These are phyloP conservation scores for Drosophila kambysellisi DNA, from an alignment of 2,888 invertebrate species.

Conservation along the genomic window DNA sequence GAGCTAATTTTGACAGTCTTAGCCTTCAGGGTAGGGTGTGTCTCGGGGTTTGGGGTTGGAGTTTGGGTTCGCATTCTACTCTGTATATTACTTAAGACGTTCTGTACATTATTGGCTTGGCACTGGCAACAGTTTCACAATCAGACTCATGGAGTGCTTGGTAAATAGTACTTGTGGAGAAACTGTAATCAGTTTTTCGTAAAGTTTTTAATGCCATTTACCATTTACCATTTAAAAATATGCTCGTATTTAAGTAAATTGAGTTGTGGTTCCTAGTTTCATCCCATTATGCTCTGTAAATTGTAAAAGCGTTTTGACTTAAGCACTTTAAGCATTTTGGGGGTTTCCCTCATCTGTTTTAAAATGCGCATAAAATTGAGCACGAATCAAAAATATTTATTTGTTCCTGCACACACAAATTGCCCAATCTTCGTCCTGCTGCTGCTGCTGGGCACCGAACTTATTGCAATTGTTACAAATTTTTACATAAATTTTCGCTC, in stretches of 20 bases:
- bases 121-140: conserved; percentile 52
- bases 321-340: conserved; percentile 6
- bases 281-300: not conserved
- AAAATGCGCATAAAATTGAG: conserved; percentile 60
- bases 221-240: conserved; percentile 65
- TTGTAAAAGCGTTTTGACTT: not conserved
- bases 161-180: conserved; percentile 58
- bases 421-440: conserved; percentile 37
- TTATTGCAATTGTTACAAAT: conserved; percentile 77
- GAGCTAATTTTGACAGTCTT: conserved; percentile 68
- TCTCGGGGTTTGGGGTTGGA: not conserved
- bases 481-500: conserved; percentile 82
- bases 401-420: conserved; percentile 67
- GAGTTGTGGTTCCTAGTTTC: conserved; percentile 14
- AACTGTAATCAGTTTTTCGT: conserved; percentile 69
- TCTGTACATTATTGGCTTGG: conserved; percentile 66
- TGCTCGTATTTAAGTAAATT: conserved; percentile 47
- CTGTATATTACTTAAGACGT: conserved; percentile 55
- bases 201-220: conserved; percentile 71
- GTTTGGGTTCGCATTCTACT: conserved; percentile 31
- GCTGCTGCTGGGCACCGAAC: conserved; percentile 53
- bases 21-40: conserved; percentile 6
- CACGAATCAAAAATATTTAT: conserved; percentile 62
- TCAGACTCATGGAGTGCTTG: conserved; percentile 68
- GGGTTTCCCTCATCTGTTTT: conserved; percentile 13